These are phyloP conservation scores for Aplodontia rufa DNA, from an alignment of 2,113 vertebrate species.

Conservation along the genomic window DNA sequence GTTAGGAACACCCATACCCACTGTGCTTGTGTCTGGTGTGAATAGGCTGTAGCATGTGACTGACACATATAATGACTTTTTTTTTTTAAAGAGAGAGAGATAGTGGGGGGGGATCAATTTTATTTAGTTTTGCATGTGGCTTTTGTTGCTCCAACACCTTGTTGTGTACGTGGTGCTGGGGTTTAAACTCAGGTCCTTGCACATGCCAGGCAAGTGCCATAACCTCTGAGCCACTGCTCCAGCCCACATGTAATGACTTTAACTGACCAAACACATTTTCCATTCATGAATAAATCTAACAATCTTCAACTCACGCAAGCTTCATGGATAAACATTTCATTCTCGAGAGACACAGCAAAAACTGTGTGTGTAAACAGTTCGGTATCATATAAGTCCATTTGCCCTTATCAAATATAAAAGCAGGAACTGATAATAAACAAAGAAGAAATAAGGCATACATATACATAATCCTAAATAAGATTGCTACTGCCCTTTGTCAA, in stretches of 20 bases:
- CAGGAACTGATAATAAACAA: not conserved
- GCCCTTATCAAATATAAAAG: not conserved
- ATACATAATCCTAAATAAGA: not conserved
- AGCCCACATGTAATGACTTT: not conserved
- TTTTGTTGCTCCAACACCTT: no score
- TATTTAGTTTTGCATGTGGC: no score
- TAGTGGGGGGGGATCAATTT: no score
- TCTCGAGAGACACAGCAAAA: not conserved
- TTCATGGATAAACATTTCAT: not conserved
- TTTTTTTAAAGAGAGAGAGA: no score
- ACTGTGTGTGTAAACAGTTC: not conserved
- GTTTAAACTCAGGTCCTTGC: no score
- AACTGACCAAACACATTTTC: not conserved
- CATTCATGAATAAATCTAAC: not conserved
- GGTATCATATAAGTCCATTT: not conserved
- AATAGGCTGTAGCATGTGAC: not conserved
- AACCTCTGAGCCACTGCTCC: no score
- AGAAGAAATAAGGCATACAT: not conserved
- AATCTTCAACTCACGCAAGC: not conserved
- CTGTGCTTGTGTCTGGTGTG: not conserved
- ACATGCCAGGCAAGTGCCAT: no score
- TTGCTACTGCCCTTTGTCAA: not conserved
- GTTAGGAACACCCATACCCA: not conserved
- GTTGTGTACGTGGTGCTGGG: no score
- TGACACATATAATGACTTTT: not conserved